Evolutionary conservation across 2,888 invertebrate species (phyloP), one percentile per base, ranked within the genome.

Genomic region (Catocala sponsa): DNA sequence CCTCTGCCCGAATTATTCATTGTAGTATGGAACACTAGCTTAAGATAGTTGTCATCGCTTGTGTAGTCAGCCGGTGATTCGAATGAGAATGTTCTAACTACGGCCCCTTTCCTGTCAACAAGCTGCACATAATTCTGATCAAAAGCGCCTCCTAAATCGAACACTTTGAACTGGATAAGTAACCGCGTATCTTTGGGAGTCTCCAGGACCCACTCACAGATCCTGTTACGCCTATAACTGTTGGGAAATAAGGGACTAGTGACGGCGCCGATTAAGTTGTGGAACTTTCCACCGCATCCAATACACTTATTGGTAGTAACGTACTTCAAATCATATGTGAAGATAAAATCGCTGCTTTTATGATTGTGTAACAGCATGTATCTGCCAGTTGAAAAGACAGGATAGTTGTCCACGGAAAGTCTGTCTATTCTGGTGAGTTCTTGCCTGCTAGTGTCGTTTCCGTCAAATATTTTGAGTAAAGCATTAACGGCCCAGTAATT

Each of bases 1-100:
- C 97, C 97, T 0, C 95, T 94, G 7, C 97, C 97, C 33, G 95
- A 95, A 77, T 97, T 97, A 74, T 97, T 96, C 48, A 95, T 87
- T 10, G 95, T 95, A 38, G 97, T 96, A 47, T 91, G 93, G 81
- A 96, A 97, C 0, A 95, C 93, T 10, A 97, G 91, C 47, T 94
- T 89, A 0, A 97, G 86, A 62, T 89, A 90, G 79, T 96, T 96
- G 6, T 94, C 93, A 0, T 74, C 79, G n/a, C n/a, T n/a, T n/a
- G n/a, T n/a, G n/a, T n/a, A n/a, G n/a, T n/a, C n/a, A n/a, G n/a
- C n/a, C n/a, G n/a, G n/a, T n/a, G n/a, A n/a, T n/a, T n/a, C n/a
- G n/a, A n/a, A n/a, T n/a, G n/a, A n/a, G n/a, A n/a, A n/a, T n/a
- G n/a, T n/a, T n/a, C n/a, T n/a, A n/a, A n/a, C n/a, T n/a, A n/a